phyloP scores from a whole-genome alignment of 1,140 invertebrate genomes.

The Aricia agestis region DNA sequence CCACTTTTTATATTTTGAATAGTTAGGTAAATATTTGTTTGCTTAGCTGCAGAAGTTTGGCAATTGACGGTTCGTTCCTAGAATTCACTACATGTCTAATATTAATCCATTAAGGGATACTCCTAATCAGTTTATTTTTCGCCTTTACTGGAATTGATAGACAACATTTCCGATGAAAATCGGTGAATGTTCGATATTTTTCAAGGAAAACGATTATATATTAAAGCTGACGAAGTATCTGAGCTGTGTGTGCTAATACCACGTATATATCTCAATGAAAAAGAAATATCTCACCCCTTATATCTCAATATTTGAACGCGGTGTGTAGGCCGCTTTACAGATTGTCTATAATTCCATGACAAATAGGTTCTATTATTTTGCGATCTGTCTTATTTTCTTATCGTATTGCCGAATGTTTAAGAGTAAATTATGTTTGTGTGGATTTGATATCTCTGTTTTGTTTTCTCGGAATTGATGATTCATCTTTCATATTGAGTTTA shows the following conservation, averaged over 20 bases:
- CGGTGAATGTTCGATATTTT: background rate
- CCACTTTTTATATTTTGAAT: no score
- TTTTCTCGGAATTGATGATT: background rate
- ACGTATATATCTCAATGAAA: slow-evolving; percentile 18
- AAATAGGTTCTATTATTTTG: slow-evolving; percentile 2
- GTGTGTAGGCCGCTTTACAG: slow-evolving; percentile 12
- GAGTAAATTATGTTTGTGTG: background rate
- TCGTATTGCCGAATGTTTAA: background rate
- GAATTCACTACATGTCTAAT: no score
- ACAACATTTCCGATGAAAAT: background rate
- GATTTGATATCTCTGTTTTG: background rate
- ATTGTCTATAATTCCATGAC: slow-evolving; percentile 13
- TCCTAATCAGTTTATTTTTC: no score
- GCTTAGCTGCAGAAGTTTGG: no score
- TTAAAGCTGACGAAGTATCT: slow-evolving; percentile 19
- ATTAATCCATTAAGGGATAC: no score
- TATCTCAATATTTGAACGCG: slow-evolving; percentile 10
- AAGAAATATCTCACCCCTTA: slow-evolving; percentile 17
- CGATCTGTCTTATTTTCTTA: slow-evolving; percentile 13
- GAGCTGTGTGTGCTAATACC: slow-evolving; percentile 16
- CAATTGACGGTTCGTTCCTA: no score
- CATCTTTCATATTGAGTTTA: no score
- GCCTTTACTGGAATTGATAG: background rate
- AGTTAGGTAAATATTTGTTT: no score
- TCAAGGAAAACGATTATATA: slow-evolving; percentile 8